Base-by-base conservation (phyloP, 2,113 vertebrate species). In the Miniopterus natalensis region DNA sequence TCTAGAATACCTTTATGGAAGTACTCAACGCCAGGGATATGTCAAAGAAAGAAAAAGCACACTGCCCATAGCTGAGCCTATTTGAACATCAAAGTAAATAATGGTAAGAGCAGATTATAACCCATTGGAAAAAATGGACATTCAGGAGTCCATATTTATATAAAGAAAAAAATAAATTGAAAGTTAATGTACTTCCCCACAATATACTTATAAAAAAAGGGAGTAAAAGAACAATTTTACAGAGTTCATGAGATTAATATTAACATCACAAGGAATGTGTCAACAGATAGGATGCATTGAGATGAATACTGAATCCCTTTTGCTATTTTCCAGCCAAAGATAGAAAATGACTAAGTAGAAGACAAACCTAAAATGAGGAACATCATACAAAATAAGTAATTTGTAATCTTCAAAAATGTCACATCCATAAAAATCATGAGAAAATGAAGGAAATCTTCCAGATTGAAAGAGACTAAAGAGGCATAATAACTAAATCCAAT, bases 361-460 rank as follows among this genome's bases (percentile, higher is more conserved):
- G 36, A 85, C 45, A 74, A 92, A 89, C 15, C 21, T 78, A 65
- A 86, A 79, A 36, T 2, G 42, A 85, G 47, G 14, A 53, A 5
- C 80, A 81, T 81, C 14, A 81, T 90, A 74, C 27, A 93, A 95
- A 88, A 84, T 20, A 87, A 65, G 29, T 70, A 84, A 66, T 6
- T 74, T 51, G 4, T 18, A 84, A 18, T 65, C n/a, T 88, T 80
- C 18, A 59, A 9, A 78, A 79, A 27, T 45, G 59, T 88, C 29
- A 88, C 51, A 59, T 65, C 47, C 40, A 57, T 88, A 21, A 63
- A 71, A 88, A 36, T 55, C 5, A 77, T 42, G 25, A 25, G 29
- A 42, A 74, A 90, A 51, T 21, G n/a, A 21, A 91, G 29, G 13
- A 88, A 75, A 83, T 88, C 27, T 61, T 92, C 14, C 36, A 78